phyloP scores from a whole-genome alignment of 2,888 invertebrate genomes.

The Euproctis similis region DNA sequence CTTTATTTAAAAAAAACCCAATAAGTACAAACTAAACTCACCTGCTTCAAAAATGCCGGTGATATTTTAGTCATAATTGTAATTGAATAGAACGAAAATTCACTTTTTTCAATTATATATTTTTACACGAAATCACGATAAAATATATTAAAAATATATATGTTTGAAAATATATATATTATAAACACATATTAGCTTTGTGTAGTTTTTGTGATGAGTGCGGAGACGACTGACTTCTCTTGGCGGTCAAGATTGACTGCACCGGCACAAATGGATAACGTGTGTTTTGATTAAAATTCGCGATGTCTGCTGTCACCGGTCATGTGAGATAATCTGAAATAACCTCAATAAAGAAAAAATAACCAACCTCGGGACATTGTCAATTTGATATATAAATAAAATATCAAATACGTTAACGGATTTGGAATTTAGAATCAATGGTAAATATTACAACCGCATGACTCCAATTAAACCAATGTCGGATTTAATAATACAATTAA shows the following conservation, averaged over 20 bases:
- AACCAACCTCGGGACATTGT: background rate
- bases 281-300: constrained; percentile 30
- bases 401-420: too few species aligned
- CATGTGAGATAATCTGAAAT: constrained; percentile 34
- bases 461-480: too few species aligned
- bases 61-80: constrained; percentile 38
- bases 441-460: too few species aligned
- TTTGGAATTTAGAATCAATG: too few species aligned
- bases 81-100: constrained; percentile 1
- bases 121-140: too few species aligned
- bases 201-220: too few species aligned
- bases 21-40: background rate
- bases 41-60: constrained; percentile 55
- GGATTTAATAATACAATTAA: too few species aligned
- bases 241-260: constrained; percentile 33
- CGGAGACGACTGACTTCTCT: constrained; percentile 30
- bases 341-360: constrained; percentile 8
- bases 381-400: constrained; percentile 4
- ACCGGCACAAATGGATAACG: constrained; percentile 20
- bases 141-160: too few species aligned
- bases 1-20: too few species aligned
- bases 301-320: constrained; percentile 23
- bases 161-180: too few species aligned
- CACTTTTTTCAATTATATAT: too few species aligned
- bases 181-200: too few species aligned